Percentiles rank a stretch among this genome's conserved stretches.
phyloP scores from a whole-genome alignment of 2,888 invertebrate species.

The Tanytarsus gracilentus region DNA sequence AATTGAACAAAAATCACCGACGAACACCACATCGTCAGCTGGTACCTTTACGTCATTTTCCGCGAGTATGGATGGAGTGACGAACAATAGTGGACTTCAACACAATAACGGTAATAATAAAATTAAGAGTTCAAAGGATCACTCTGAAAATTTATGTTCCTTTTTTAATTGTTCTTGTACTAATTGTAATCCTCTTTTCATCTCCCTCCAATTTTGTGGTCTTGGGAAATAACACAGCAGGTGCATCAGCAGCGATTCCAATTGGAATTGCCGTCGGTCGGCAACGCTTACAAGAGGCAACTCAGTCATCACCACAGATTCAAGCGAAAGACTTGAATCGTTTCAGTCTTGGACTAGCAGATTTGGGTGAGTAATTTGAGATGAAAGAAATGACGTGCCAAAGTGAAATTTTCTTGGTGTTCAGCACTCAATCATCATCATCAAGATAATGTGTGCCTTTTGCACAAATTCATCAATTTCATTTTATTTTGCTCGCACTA shows the following conservation, averaged over 20 bases:
- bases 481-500: background rate
- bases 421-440: constrained; percentile 24
- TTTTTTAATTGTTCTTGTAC: constrained; percentile 9
- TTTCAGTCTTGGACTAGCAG: constrained; percentile 42
- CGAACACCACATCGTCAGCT: constrained; percentile 10
- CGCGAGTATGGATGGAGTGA: constrained; percentile 8
- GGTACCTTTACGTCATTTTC: constrained; percentile 12
- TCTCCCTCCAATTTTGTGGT: background rate
- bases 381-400: no score
- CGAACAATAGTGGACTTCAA: constrained; percentile 6
- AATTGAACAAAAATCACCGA: constrained; percentile 41
- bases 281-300: constrained; percentile 51
- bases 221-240: background rate
- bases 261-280: constrained; percentile 78
- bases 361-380: constrained; percentile 42
- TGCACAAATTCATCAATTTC: constrained; percentile 10
- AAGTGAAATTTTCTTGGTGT: background rate
- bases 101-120: constrained; percentile 17
- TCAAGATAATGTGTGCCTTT: constrained; percentile 16
- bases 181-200: constrained; percentile 25
- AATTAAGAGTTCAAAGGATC: no score
- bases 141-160: background rate
- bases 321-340: constrained; percentile 42
- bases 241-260: constrained; percentile 50
- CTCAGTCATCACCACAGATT: constrained; percentile 34